Evolutionary conservation across 2,113 vertebrate species (phyloP).

Genomic region (Neolamprologus sp.): DNA sequence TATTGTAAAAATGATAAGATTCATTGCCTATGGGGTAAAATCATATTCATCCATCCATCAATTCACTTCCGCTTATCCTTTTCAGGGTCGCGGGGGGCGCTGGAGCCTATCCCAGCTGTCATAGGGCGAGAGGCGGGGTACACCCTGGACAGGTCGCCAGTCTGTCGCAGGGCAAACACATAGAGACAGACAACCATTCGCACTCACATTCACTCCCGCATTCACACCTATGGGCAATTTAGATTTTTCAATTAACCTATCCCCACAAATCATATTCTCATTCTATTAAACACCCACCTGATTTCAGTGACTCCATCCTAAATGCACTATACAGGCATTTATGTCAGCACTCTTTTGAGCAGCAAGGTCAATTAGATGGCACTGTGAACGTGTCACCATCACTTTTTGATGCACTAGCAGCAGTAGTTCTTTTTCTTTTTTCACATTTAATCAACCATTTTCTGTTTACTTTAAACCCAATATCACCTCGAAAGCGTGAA

Average conservation of each 20-base stretch:
- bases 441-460: background rate
- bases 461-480: background rate
- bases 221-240: background rate
- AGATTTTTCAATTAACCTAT: background rate
- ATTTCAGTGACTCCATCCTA: background rate
- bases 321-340: background rate
- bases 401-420: background rate
- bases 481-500: background rate
- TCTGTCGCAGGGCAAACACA: background rate
- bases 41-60: background rate
- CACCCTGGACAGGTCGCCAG: background rate
- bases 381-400: background rate
- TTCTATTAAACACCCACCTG: slow-evolving; percentile 45
- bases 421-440: background rate
- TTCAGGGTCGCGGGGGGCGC: accelerated
- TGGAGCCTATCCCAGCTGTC: background rate
- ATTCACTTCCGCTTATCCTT: background rate
- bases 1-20: slow-evolving; percentile 7
- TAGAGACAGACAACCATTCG: accelerated
- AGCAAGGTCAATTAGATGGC: background rate
- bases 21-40: slow-evolving; percentile 40
- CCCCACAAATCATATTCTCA: background rate
- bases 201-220: background rate
- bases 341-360: background rate
- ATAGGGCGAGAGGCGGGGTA: background rate